Percentiles rank a stretch among this genome's conserved stretches.
Conservation (phyloP, 1,140 invertebrate genomes). For the Drosophila baimaii region DNA sequence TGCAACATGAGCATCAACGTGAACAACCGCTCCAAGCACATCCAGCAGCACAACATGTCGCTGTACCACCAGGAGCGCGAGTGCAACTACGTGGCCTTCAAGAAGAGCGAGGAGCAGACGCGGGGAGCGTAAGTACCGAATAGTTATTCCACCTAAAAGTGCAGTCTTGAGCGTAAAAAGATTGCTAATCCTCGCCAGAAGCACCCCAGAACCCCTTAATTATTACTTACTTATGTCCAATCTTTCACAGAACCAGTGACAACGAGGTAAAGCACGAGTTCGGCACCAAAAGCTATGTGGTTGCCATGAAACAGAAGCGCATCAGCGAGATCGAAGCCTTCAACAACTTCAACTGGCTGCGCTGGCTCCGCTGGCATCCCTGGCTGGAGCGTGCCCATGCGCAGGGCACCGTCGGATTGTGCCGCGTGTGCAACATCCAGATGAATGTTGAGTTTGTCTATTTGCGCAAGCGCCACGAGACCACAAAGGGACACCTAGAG, state of each 20-base stretch:
- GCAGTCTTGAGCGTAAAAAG: too few species aligned
- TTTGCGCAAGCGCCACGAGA: slow-evolving; percentile 66
- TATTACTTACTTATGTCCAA: background rate
- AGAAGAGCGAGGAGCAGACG: slow-evolving; percentile 34
- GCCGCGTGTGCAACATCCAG: slow-evolving; percentile 57
- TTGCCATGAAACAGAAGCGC: slow-evolving; percentile 60
- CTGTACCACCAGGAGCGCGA: slow-evolving; percentile 73
- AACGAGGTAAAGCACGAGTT: slow-evolving; percentile 68
- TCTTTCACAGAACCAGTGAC: slow-evolving; percentile 17
- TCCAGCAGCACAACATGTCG: slow-evolving; percentile 67
- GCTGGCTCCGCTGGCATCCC: slow-evolving; percentile 59
- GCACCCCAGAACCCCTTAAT: background rate
- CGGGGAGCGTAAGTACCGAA: slow-evolving; percentile 26
- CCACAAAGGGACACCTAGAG: slow-evolving; percentile 55
- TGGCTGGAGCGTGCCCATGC: slow-evolving; percentile 58
- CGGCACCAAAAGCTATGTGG: slow-evolving; percentile 59
- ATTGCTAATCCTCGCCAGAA: too few species aligned
- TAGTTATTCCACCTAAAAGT: too few species aligned
- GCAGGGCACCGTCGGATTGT: slow-evolving; percentile 52
- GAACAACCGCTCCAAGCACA: slow-evolving; percentile 27
- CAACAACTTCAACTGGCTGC: slow-evolving; percentile 70
- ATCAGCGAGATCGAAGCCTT: slow-evolving; percentile 48
- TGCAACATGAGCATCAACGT: slow-evolving; percentile 66
- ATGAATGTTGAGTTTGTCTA: slow-evolving; percentile 76
- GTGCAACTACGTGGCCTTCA: slow-evolving; percentile 65